These are phyloP conservation scores for Numenius arquata DNA, from an alignment of 2,113 vertebrate genomes.

Conservation along the genomic window DNA sequence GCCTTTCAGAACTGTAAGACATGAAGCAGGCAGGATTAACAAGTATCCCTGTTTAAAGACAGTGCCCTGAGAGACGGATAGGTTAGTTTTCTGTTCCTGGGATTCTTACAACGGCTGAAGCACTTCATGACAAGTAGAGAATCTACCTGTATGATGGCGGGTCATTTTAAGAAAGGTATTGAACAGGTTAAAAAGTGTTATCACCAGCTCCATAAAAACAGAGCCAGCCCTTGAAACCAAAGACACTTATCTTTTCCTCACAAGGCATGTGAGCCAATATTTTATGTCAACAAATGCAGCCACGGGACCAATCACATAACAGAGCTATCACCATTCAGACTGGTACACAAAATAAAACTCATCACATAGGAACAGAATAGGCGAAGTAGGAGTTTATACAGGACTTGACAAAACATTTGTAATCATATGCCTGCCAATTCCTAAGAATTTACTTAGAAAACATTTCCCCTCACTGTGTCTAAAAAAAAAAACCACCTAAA, in stretches of 20 bases:
- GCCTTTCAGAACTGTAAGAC: neutral
- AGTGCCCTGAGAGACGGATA: neutral
- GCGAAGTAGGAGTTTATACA: neutral
- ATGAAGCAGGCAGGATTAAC: neutral
- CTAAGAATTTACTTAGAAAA: neutral
- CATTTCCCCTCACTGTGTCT: neutral
- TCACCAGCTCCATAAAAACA: neutral
- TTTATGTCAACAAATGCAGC: slow-evolving; percentile 28
- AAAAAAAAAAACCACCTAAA: neutral
- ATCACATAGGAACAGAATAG: neutral
- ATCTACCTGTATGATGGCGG: neutral
- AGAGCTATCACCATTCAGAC: neutral
- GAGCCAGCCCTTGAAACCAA: neutral
- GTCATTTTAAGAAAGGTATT: neutral
- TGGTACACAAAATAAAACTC: neutral
- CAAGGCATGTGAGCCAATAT: neutral
- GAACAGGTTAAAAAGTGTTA: neutral
- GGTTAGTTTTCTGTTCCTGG: neutral
- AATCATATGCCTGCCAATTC: neutral
- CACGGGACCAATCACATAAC: neutral
- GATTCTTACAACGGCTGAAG: neutral
- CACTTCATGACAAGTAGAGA: neutral
- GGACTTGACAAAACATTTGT: neutral
- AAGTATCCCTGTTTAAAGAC: neutral
- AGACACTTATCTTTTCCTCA: neutral